Evolutionary conservation across 2,888 invertebrate genomes (phyloP), one percentile per base, ranked within the genome.

Genomic region (Elmis aenea): DNA sequence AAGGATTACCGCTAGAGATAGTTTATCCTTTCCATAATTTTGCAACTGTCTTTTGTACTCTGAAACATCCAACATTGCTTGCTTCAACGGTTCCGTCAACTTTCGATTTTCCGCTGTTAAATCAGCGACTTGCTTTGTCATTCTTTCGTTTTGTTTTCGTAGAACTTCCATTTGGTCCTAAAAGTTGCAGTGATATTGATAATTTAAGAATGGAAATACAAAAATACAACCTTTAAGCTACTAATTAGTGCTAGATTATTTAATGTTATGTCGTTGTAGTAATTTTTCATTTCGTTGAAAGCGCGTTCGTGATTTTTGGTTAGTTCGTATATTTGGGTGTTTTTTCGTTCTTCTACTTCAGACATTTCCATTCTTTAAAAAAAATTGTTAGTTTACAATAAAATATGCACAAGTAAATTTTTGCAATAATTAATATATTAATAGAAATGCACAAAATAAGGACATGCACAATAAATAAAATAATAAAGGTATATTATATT

Each of bases 241-340:
- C 86, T 86, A 39, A 95, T 94, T 2, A 95, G 71, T 0, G 91
- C 88, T 47, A 95, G 72, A 68, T 95, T 95, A 64, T 94, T 94
- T 8, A 92, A 71, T 0, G 92, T 92, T 32, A 95, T 93, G 55
- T 94, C 92, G 57, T 93, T 93, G 60, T 94, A 96, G 68, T 94
- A 95, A 65, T 85, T 88, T 64, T 93, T 94, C 70, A 95, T 83
- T 62, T 94, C 90, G 24, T 80, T 76, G 61, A 92, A 90, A 0
- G 89, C 84, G 51, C 79, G 79, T 45, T 91, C 90, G 58, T 96
- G 93, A 55, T 85, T 81, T 18, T 77, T 73, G 46, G 88, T 86
- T 40, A 95, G 67, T 21, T 83, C 83, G 5, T 81, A 77, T 3
- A 94, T 78, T 61, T 93, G 93, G 30, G 79, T 79, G 66, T 92